A percentile compares a stretch with the other conserved stretches of the same genome.
Conservation (phyloP, 2,888 invertebrate species). For the Parnassius apollo region DNA sequence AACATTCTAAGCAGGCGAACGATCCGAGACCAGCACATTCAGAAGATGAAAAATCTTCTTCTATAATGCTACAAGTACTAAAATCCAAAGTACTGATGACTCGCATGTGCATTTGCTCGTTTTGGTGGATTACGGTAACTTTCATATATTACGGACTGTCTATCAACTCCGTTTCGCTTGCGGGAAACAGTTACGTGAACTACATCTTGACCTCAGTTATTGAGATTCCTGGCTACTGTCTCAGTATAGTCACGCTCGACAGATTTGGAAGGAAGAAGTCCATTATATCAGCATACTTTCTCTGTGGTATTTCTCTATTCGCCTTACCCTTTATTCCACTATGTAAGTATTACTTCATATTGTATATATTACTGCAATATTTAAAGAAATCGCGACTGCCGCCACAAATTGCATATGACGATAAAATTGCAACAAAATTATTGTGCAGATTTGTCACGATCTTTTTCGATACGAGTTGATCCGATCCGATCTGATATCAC, state of each 20-base stretch:
- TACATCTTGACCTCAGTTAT: slow-evolving; percentile 85
- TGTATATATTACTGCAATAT: slow-evolving; percentile 59
- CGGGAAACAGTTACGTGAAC: slow-evolving; percentile 88
- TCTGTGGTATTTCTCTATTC: slow-evolving; percentile 80
- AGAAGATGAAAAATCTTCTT: slow-evolving; percentile 30
- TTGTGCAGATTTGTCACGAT: too few species aligned
- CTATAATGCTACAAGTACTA: slow-evolving; percentile 61
- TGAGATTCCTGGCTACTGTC: slow-evolving; percentile 83
- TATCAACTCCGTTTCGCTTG: slow-evolving; percentile 87
- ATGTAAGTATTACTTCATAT: slow-evolving; percentile 54
- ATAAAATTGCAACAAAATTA: too few species aligned
- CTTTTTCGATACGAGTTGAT: too few species aligned
- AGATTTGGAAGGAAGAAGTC: slow-evolving; percentile 81
- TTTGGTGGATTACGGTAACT: slow-evolving; percentile 90
- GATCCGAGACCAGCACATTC: slow-evolving; percentile 14
- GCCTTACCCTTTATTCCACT: slow-evolving; percentile 80
- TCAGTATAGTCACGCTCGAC: slow-evolving; percentile 81
- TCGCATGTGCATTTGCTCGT: slow-evolving; percentile 79
- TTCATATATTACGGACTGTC: slow-evolving; percentile 91
- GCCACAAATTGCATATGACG: too few species aligned
- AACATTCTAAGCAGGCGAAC: slow-evolving; percentile 16
- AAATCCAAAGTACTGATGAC: slow-evolving; percentile 67
- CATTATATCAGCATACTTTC: slow-evolving; percentile 78
- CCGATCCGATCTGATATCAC: too few species aligned
- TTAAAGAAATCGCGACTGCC: background rate